Percentiles rank a stretch among this genome's conserved stretches.
Conservation (phyloP, 2,797 vertebrate species). For the Arremon brunneinucha region DNA sequence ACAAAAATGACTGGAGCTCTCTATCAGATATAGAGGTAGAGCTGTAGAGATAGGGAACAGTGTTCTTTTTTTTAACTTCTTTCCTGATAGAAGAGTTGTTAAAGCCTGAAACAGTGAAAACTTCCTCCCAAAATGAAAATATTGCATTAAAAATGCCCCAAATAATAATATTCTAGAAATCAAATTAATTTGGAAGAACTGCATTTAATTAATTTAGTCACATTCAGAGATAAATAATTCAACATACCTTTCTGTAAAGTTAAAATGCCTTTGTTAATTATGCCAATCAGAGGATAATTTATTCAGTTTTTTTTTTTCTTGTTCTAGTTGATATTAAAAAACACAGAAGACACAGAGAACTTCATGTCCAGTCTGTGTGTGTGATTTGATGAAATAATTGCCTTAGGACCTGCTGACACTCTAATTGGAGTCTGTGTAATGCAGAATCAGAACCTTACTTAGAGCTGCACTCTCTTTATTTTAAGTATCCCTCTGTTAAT, state of each 20-base stretch:
- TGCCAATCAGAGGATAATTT: neutral
- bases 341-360: neutral
- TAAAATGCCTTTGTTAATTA: neutral
- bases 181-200: neutral
- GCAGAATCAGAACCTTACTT: neutral
- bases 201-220: neutral
- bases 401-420: neutral
- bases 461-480: neutral
- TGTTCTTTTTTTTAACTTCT: neutral
- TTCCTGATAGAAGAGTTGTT: slow-evolving; percentile 24
- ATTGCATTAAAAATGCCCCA: neutral
- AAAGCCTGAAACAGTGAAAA: slow-evolving; percentile 1
- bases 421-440: neutral
- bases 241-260: neutral
- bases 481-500: neutral
- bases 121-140: neutral
- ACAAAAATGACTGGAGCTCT: slow-evolving; percentile 65
- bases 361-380: neutral
- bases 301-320: neutral
- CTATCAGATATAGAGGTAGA: slow-evolving; percentile 64
- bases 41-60: slow-evolving; percentile 11
- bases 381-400: slow-evolving; percentile 31
- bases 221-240: neutral
- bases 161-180: neutral
- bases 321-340: neutral